phyloP scores from a whole-genome alignment of 1,140 invertebrate genomes.

The Coelopa frigida region DNA sequence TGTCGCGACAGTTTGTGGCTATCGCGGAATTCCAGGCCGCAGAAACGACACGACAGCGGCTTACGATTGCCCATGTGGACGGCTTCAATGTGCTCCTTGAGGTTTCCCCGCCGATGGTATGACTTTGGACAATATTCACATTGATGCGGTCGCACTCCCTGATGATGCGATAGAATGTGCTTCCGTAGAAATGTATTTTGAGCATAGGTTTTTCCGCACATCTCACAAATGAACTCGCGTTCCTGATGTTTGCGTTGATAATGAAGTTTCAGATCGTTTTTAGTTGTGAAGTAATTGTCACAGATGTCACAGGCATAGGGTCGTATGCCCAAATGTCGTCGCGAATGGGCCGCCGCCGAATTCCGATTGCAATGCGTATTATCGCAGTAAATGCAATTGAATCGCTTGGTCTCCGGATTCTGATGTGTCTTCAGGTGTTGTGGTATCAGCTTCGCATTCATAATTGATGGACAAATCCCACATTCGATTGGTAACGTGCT shows the following conservation, averaged over 20 bases:
- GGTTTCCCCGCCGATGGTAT: slow-evolving; percentile 38
- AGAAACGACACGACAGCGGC: slow-evolving; percentile 38
- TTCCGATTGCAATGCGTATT: slow-evolving; percentile 38
- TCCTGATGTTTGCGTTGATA: slow-evolving; percentile 34
- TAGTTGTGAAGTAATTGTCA: slow-evolving; percentile 37
- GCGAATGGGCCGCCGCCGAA: slow-evolving; percentile 35
- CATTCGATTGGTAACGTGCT: slow-evolving; percentile 36
- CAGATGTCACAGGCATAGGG: slow-evolving; percentile 37
- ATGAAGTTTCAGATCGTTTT: slow-evolving; percentile 35
- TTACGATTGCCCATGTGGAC: slow-evolving; percentile 39
- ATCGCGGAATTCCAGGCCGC: slow-evolving; percentile 40
- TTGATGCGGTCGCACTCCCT: slow-evolving; percentile 36
- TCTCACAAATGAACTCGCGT: slow-evolving; percentile 40
- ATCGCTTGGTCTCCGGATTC: slow-evolving; percentile 33
- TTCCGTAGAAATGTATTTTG: slow-evolving; percentile 37
- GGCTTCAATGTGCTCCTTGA: slow-evolving; percentile 39
- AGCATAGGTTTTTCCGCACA: slow-evolving; percentile 38
- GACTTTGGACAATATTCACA: slow-evolving; percentile 35
- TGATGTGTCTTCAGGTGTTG: slow-evolving; percentile 34
- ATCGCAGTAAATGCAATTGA: slow-evolving; percentile 34
- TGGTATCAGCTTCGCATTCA: slow-evolving; percentile 29
- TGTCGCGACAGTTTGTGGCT: slow-evolving; percentile 40
- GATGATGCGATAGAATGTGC: slow-evolving; percentile 36
- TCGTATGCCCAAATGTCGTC: slow-evolving; percentile 38
- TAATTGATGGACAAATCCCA: slow-evolving; percentile 38